Conservation (phyloP, 2,797 vertebrate species). For the Lerista edwardsae region DNA sequence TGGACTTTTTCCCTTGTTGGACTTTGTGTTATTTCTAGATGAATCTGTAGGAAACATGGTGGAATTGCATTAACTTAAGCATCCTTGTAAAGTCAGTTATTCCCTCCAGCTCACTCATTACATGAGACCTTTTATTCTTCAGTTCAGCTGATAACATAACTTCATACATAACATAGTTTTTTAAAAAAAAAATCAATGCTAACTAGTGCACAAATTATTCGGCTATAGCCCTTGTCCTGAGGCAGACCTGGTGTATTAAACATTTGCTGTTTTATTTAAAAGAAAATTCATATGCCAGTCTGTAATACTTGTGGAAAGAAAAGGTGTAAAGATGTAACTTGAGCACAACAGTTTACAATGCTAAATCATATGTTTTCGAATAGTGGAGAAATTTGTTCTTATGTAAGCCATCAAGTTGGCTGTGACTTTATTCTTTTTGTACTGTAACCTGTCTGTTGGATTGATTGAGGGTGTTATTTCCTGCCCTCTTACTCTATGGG, state of each 20-base stretch:
- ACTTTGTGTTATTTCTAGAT: slow-evolving; percentile 56
- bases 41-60: slow-evolving; percentile 52
- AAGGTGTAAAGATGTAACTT: slow-evolving; percentile 51
- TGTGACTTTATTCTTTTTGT: slow-evolving; percentile 60
- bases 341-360: slow-evolving; percentile 53
- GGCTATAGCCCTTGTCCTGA: slow-evolving; percentile 33
- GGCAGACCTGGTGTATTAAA: slow-evolving; percentile 37
- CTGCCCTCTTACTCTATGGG: slow-evolving; percentile 58
- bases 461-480: slow-evolving; percentile 63
- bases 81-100: slow-evolving; percentile 46
- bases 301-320: slow-evolving; percentile 36
- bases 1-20: slow-evolving; percentile 52
- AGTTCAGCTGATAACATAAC: slow-evolving; percentile 51
- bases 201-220: slow-evolving; percentile 32
- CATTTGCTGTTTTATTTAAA: slow-evolving; percentile 44
- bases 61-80: slow-evolving; percentile 49
- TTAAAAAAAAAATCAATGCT: neutral
- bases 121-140: slow-evolving; percentile 51
- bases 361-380: slow-evolving; percentile 52
- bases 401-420: slow-evolving; percentile 54
- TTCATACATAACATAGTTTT: slow-evolving; percentile 24
- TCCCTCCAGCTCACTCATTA: slow-evolving; percentile 41
- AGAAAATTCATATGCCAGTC: slow-evolving; percentile 45
- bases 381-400: slow-evolving; percentile 53
- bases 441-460: slow-evolving; percentile 59